Conservation (phyloP, 2,797 vertebrate species). For the Poeciliopsis gracilis region DNA sequence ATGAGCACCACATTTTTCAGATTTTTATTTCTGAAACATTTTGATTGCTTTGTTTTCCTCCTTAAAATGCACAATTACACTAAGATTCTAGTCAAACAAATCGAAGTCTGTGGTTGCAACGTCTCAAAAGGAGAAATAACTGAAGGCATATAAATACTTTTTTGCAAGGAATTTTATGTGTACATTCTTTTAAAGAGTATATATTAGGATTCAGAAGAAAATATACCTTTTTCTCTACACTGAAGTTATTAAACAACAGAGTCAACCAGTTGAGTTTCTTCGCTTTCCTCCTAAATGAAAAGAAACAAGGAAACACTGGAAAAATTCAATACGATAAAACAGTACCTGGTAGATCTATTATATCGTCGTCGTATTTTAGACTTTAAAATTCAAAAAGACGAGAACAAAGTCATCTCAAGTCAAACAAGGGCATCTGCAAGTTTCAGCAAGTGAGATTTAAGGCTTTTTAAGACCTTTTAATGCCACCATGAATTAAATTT, state of each 20-base stretch:
- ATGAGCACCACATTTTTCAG: neutral
- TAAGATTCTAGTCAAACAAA: neutral
- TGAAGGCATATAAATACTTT: neutral
- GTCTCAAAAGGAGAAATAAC: neutral
- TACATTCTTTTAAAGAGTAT: neutral
- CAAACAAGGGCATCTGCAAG: too few species aligned
- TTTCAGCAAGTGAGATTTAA: too few species aligned
- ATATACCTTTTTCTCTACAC: slow-evolving; percentile 85
- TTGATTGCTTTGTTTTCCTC: neutral
- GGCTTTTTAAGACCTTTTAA: too few species aligned
- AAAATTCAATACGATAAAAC: neutral
- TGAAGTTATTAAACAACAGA: slow-evolving; percentile 84
- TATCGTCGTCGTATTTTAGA: neutral
- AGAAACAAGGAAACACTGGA: neutral
- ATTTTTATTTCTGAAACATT: neutral
- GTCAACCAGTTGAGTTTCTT: slow-evolving; percentile 88
- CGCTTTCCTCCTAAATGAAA: slow-evolving; percentile 70
- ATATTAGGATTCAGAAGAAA: neutral
- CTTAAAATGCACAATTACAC: neutral
- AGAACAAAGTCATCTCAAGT: neutral
- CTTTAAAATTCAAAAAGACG: neutral
- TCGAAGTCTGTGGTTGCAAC: neutral
- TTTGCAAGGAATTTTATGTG: neutral
- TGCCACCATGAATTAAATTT: too few species aligned
- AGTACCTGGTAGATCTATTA: neutral